A percentile compares a stretch with the other conserved stretches of the same genome.
Conservation (phyloP, 1,140 invertebrate genomes). For the Octopus sinensis region DNA sequence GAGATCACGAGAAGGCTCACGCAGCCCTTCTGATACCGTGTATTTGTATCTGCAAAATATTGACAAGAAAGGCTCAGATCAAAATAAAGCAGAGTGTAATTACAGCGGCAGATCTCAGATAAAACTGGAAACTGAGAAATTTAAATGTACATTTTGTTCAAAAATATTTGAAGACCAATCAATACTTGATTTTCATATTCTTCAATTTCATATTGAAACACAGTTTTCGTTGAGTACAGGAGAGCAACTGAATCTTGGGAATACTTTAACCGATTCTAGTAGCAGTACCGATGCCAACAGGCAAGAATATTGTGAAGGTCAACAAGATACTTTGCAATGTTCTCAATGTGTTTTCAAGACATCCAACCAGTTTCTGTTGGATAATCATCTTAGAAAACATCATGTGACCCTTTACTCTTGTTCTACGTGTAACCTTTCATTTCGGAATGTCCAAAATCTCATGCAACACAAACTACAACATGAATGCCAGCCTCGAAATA, state of each 20-base stretch:
- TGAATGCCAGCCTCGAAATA: conserved; percentile 14
- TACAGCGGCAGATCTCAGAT: background rate
- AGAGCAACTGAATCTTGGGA: background rate
- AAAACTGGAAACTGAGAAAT: background rate
- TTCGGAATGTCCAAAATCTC: conserved; percentile 29
- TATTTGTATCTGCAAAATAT: background rate
- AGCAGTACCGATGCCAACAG: background rate
- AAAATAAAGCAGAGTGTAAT: background rate
- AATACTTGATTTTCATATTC: background rate
- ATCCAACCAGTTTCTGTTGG: conserved; percentile 36
- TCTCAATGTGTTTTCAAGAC: conserved; percentile 36
- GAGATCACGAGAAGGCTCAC: background rate
- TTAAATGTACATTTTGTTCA: background rate
- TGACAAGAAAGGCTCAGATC: background rate
- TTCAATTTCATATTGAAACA: background rate
- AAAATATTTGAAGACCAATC: background rate
- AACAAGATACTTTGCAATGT: conserved; percentile 18
- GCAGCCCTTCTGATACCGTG: background rate
- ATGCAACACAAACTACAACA: conserved; percentile 26
- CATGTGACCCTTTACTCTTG: conserved; percentile 27
- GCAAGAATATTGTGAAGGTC: background rate
- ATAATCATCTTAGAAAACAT: conserved; percentile 34
- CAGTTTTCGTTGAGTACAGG: background rate
- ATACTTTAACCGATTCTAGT: background rate
- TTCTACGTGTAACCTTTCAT: conserved; percentile 31